phyloP scores from a whole-genome alignment of 2,797 vertebrate genomes.

The Gorsachius magnificus region DNA sequence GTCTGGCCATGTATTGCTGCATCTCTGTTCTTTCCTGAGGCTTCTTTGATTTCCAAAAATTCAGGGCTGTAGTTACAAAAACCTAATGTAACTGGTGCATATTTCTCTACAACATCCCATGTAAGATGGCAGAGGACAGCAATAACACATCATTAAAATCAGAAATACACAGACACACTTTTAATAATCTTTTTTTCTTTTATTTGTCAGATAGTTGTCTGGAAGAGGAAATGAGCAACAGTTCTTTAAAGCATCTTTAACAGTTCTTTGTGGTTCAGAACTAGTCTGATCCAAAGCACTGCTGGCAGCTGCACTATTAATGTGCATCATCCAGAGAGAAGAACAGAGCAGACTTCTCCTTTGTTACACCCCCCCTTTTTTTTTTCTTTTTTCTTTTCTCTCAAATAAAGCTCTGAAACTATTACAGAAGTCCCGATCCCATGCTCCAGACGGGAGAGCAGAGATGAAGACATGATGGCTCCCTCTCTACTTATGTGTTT shows the following conservation, averaged over 20 bases:
- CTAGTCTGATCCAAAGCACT: neutral
- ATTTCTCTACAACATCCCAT: neutral
- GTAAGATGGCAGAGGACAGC: neutral
- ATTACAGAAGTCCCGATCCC: neutral
- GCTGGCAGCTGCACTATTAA: neutral
- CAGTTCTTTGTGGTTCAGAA: neutral
- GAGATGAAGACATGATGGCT: neutral
- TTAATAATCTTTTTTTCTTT: neutral
- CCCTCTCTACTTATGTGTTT: neutral
- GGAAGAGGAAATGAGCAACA: neutral
- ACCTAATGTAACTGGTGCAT: neutral
- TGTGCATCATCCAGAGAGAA: neutral
- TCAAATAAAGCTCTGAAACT: neutral
- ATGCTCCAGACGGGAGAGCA: neutral
- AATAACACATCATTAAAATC: neutral
- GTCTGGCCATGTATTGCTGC: neutral
- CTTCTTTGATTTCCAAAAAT: conserved; percentile 6
- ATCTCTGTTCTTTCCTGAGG: neutral
- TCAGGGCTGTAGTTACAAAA: neutral
- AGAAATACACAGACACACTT: neutral
- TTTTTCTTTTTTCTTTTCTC: neutral
- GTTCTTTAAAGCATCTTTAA: neutral
- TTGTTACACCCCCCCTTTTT: neutral
- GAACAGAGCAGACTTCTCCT: neutral
- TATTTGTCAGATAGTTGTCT: neutral